phyloP scores from a whole-genome alignment of 2,113 vertebrate species.

The Cavia porcellus region DNA sequence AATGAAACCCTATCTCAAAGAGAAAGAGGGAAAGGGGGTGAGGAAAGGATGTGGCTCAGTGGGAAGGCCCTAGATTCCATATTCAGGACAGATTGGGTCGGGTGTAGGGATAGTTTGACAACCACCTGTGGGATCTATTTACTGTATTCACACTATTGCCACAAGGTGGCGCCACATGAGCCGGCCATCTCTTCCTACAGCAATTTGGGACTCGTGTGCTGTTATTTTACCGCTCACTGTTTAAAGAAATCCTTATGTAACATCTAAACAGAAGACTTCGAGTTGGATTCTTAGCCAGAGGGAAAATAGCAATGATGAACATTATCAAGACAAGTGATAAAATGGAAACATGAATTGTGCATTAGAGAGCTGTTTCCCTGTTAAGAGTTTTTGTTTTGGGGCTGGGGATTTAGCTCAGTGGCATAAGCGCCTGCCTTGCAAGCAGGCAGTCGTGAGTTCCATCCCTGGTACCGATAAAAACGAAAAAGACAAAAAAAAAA shows the following conservation, averaged over 20 bases:
- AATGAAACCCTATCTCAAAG: neutral
- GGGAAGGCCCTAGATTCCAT: neutral
- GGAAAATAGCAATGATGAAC: neutral
- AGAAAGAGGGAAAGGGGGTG: too few relatives aligned
- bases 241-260: neutral
- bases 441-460: too few relatives aligned
- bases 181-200: neutral
- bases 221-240: neutral
- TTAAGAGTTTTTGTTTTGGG: neutral
- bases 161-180: slow-evolving; percentile 66
- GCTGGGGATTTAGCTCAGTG: too few relatives aligned
- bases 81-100: neutral
- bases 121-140: neutral
- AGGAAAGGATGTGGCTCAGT: neutral
- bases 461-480: too few relatives aligned
- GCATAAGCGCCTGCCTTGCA: too few relatives aligned
- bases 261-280: neutral
- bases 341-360: neutral
- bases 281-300: neutral
- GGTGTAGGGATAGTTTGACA: neutral
- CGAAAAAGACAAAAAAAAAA: too few relatives aligned
- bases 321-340: neutral
- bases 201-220: neutral
- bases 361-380: neutral
- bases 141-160: slow-evolving; percentile 4